Evolutionary conservation across 2,797 vertebrate genomes (phyloP), one percentile per base, ranked within the genome.

Genomic region (Mareca penelope): DNA sequence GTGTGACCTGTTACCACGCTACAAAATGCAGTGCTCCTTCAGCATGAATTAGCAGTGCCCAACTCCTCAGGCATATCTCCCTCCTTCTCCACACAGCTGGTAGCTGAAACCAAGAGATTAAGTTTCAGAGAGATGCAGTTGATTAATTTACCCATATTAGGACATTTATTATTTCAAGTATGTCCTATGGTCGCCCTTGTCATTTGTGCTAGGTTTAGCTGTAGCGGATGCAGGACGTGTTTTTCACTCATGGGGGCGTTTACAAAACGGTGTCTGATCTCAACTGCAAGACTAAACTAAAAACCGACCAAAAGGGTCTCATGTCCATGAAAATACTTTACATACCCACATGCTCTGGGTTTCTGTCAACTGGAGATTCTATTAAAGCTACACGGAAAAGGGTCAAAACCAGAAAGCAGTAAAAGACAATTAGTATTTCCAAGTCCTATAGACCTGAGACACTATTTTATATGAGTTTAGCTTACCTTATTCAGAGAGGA

Each of bases 301-400:
- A 67, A 48, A 44, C 12, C 6, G 26, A 39, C 31, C 5, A 12
- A 15, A 16, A 44, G 5, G 16, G 4, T 40, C 71, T 77, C n/a
- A 3, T 2, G 60, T 35, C n/a, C 19, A 14, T 31, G 42, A n/a
- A 82, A 84, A 35, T n/a, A 46, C 21, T 31, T 26, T 17, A 10
- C 4, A 52, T 46, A 33, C 31, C 29, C 12, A 21, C 7, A 0
- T 9, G n/a, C 7, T 81, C 81, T 48, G n/a, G 4, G 50, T 5
- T 12, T 31, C 29, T 37, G 12, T n/a, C 60, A 29, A 21, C 29
- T 1, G 3, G 33, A 88, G 29, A 9, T 19, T 57, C 48, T 68
- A 57, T 50, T 50, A 28, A 70, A 79, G 70, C 42, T 2, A 71
- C 1, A 0, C 0, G 6, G 55, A 12, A 17, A 39, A 67, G 46